Conservation (phyloP, 2,113 vertebrate species). For the Eolophus roseicapilla region DNA sequence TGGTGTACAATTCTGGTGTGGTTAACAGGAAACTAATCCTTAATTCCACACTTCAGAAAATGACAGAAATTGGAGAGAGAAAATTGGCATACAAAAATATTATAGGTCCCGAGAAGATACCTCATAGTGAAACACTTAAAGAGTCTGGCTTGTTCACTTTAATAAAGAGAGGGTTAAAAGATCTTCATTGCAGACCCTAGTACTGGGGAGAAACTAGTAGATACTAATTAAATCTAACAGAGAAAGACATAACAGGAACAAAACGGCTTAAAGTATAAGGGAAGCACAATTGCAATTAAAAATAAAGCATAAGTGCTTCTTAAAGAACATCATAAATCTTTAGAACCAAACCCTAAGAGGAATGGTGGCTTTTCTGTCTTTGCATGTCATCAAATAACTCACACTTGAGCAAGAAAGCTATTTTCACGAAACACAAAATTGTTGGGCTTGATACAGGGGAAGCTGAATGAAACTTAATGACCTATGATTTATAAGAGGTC, state of each 20-base stretch:
- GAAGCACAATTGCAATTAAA: background rate
- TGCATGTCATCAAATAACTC: background rate
- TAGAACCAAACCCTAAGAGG: background rate
- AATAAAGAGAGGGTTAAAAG: background rate
- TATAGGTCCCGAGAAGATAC: background rate
- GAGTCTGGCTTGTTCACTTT: background rate
- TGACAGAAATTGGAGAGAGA: background rate
- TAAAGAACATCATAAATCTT: background rate
- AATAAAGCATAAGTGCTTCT: background rate
- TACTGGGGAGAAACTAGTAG: background rate
- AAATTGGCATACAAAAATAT: background rate
- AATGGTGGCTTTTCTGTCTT: background rate
- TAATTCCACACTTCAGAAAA: background rate
- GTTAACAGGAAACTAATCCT: background rate
- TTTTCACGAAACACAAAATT: background rate
- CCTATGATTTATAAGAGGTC: background rate
- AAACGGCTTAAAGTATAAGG: background rate
- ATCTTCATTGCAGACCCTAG: background rate
- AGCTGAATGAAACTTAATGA: background rate
- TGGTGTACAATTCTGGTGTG: background rate
- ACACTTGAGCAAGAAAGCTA: background rate
- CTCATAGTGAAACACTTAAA: background rate
- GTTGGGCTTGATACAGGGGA: background rate
- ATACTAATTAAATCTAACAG: background rate
- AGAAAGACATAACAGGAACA: background rate